Base-by-base conservation (phyloP, 2,888 invertebrate genomes). In the Eilema depressum region DNA sequence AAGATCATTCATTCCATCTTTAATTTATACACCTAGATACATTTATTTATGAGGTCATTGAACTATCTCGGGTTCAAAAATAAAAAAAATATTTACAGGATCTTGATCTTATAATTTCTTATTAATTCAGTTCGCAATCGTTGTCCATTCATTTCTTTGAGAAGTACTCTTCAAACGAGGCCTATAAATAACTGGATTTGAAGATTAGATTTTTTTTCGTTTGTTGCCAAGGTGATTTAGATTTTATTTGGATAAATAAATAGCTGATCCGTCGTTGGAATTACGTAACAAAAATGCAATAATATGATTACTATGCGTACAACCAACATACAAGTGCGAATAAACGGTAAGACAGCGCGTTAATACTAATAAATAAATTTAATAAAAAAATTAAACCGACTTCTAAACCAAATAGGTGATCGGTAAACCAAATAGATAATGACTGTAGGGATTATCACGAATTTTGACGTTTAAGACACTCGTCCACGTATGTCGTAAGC, bases 51-150 rank as follows among this genome's bases (percentile, higher is more conserved):
- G 53, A 70, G 83, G 82, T 80, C 80, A 82, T 59, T 80, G 83
- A 73, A 75, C 83, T 67, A 56, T 59, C 69, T 71, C 65, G 65
- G 37, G 64, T 59, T 70, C 60, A 69, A 56, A 37, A 30, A 33
- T 20, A 57, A 25, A 56, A 37, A 63, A 63, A 37, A 17, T 37
- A 7, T 57, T 66, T 59, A 71, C 64, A 66, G 60, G 60, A 70
- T 70, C 62, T 47, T 63, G 70, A 69, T 73, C 28, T 60, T 60
- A 23, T 82, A 73, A 78, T 71, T 73, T 70, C 66, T 63, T 69
- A 78, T 80, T 78, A 81, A 82, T 73, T 79, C 80, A 75, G 62
- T 72, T 61, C 30, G 37, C 26, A 73, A 66, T 66, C 68, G 63
- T 70, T 66, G 61, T 25, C 62, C 75, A 80, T 79, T 80, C 75